Percentiles rank a stretch among this genome's conserved stretches.
Conservation (phyloP, 2,888 invertebrate genomes). For the Eilema caniola region DNA sequence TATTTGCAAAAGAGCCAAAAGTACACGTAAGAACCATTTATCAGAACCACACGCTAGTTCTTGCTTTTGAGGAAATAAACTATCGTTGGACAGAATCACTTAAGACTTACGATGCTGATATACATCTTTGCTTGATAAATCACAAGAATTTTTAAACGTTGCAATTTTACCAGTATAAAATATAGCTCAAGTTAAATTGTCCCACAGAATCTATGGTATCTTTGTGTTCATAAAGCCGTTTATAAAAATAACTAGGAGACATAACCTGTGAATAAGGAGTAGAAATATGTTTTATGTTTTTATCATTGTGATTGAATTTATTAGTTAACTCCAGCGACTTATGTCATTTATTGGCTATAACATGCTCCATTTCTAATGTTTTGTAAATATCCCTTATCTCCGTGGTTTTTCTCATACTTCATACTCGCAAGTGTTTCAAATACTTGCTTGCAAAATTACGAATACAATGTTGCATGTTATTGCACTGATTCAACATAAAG, state of each 20-base stretch:
- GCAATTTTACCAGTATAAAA: slow-evolving; percentile 43
- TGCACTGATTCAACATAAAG: not conserved
- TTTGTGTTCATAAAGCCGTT: slow-evolving; percentile 37
- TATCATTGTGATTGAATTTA: no score
- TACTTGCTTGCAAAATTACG: not conserved
- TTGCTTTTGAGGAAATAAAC: slow-evolving; percentile 17
- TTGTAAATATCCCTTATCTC: not conserved
- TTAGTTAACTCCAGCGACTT: not conserved
- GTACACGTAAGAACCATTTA: slow-evolving; percentile 6
- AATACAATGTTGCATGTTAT: not conserved
- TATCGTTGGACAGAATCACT: slow-evolving; percentile 15
- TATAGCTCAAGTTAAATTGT: slow-evolving; percentile 57
- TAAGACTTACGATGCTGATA: slow-evolving; percentile 21
- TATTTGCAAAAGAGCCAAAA: slow-evolving; percentile 13
- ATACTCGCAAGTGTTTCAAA: no score
- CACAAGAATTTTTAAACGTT: slow-evolving; percentile 37
- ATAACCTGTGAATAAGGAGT: slow-evolving; percentile 26
- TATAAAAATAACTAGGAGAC: slow-evolving; percentile 39
- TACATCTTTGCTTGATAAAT: slow-evolving; percentile 35
- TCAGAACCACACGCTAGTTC: slow-evolving; percentile 1
- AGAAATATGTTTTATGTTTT: no score
- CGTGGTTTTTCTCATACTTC: no score
- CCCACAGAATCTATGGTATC: slow-evolving; percentile 34
- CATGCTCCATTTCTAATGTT: no score
- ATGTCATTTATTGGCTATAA: not conserved